These are phyloP conservation scores for Phylloscopus trochiloides DNA, from an alignment of 2,113 vertebrate genomes.

Conservation along the genomic window DNA sequence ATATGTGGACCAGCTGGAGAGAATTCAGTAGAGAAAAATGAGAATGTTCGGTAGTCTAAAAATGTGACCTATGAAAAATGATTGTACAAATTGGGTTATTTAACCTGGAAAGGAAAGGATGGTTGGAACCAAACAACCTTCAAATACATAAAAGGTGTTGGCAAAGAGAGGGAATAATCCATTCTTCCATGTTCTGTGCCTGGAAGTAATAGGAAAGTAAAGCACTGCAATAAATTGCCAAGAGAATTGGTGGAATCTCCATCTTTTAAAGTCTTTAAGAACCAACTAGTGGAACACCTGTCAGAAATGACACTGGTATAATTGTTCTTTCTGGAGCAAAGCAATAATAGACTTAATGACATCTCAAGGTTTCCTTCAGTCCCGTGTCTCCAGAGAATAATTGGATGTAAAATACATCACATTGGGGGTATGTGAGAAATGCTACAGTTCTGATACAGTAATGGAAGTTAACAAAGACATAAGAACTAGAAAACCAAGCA, in stretches of 20 bases:
- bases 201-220: neutral
- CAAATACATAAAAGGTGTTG: neutral
- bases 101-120: constrained; percentile 7
- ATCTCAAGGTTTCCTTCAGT: neutral
- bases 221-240: neutral
- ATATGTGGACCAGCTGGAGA: neutral
- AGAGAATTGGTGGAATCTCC: neutral
- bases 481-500: neutral
- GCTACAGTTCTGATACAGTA: neutral
- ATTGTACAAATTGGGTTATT: neutral
- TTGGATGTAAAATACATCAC: neutral
- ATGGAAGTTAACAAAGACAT: neutral
- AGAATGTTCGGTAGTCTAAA: neutral
- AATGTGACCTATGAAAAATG: neutral
- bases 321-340: constrained; percentile 24
- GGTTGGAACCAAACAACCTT: neutral
- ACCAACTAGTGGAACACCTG: neutral
- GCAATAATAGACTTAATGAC: neutral
- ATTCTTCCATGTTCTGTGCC: neutral
- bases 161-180: neutral
- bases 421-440: neutral
- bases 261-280: constrained; percentile 7
- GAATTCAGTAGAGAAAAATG: constrained; percentile 33
- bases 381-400: neutral
- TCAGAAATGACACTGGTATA: constrained; percentile 18